Base-by-base conservation (phyloP, 2,888 invertebrate species). In the Spodoptera exigua region DNA sequence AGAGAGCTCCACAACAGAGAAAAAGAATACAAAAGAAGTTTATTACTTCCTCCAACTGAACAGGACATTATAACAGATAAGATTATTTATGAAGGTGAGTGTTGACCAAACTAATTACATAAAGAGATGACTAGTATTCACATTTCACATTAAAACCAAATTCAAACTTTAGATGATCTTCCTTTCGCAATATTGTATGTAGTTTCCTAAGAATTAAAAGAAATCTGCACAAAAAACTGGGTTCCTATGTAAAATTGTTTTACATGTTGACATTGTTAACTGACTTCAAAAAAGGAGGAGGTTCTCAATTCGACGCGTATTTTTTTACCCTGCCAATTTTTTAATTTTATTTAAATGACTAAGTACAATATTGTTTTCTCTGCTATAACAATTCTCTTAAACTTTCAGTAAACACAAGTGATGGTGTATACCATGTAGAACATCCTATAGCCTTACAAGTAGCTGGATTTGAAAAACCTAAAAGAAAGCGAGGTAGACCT, bases 401-500 rank as follows among this genome's bases (percentile, higher is more conserved):
- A n/a, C 12, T n/a, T 61, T 0, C 82, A 96, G 96, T 96, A 63
- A 90, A 95, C 70, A 95, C 95, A 18, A 95, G 95, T 70, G 95
- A 95, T 74, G 95, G 95, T 1, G 87, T 96, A 41, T 97, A 96
- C 84, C 93, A 95, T 59, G 89, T 94, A 0, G 96, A 96, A 27
- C 96, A 97, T 81, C 95, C 96, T 16, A 92, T 96, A 70, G 89
- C 95, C 2, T 86, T 96, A 14, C 95, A 95, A 90, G 95, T 95
- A 68, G 95, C 95, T 59, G 96, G 96, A 1, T 83, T 96, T 17
- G 95, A 95, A 32, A 96, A 95, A 73, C 96, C 96, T 0, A 95
- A 95, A 80, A 91, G 95, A 53, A 97, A 96, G 86, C 90, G 96
- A 27, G 97, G 97, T 7, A 92, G 97, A 40, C 97, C 97, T 11